Conservation (phyloP, 1,140 invertebrate genomes). For the Diorhabda elongata region DNA sequence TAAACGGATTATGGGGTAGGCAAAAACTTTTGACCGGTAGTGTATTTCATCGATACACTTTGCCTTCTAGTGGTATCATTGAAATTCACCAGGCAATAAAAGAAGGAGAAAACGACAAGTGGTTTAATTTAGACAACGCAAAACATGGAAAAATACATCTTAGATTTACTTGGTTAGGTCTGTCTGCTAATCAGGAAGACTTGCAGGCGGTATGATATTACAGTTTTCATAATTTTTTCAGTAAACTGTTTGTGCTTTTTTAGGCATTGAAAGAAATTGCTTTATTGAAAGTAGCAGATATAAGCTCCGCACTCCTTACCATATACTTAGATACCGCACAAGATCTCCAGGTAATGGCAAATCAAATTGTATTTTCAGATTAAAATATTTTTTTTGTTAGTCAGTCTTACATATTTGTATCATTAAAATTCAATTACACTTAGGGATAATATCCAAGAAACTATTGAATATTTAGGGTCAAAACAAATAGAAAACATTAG, state of each 20-base stretch:
- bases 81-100: conserved; percentile 63
- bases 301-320: conserved; percentile 74
- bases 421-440: too few species aligned
- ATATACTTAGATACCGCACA: conserved; percentile 84
- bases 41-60: neutral
- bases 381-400: too few species aligned
- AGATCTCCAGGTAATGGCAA: conserved; percentile 74
- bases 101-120: conserved; percentile 68
- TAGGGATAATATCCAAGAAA: too few species aligned
- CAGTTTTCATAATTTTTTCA: neutral
- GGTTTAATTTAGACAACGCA: conserved; percentile 85
- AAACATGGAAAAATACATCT: conserved; percentile 88
- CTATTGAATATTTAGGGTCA: too few species aligned
- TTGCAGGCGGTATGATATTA: conserved; percentile 55
- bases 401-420: too few species aligned
- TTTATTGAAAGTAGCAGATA: conserved; percentile 64
- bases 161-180: conserved; percentile 77
- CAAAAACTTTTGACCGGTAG: too few species aligned
- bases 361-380: neutral
- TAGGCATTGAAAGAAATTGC: conserved; percentile 64
- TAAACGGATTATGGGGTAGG: too few species aligned
- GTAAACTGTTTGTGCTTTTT: conserved; percentile 8
- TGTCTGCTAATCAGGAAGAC: conserved; percentile 64
- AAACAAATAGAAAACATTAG: too few species aligned
- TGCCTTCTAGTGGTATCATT: conserved; percentile 48